phyloP scores from a whole-genome alignment of 2,113 vertebrate species.

The Pomatorhinus ruficollis region DNA sequence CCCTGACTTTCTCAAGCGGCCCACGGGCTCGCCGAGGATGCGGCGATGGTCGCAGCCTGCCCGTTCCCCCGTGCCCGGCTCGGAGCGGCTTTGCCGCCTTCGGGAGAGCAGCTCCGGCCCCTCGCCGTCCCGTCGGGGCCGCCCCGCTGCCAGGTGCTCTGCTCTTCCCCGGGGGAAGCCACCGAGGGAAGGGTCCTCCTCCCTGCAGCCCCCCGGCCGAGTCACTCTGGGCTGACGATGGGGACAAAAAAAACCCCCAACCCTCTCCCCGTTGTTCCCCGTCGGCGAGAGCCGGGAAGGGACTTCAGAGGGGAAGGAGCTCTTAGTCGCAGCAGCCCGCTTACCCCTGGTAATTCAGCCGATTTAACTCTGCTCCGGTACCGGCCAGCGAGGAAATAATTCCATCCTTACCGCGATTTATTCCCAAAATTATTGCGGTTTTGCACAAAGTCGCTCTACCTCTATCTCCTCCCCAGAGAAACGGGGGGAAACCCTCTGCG shows the following conservation, averaged over 20 bases:
- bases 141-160: not conserved
- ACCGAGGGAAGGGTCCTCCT: not conserved
- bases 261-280: not conserved
- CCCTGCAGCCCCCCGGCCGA: not conserved
- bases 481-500: rapidly evolving
- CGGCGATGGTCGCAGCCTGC: not conserved
- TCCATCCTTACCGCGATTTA: not conserved
- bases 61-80: not conserved
- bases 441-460: not conserved
- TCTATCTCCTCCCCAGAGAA: not conserved
- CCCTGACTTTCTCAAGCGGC: not conserved
- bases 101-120: not conserved
- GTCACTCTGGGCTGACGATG: not conserved
- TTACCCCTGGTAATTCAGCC: not conserved
- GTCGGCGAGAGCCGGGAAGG: not conserved
- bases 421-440: not conserved
- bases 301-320: not conserved
- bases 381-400: not conserved
- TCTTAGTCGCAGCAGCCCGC: not conserved
- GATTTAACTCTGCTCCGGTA: not conserved
- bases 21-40: not conserved
- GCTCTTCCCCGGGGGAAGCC: not conserved
- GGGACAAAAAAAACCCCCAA: not conserved
- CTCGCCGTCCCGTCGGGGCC: not conserved
- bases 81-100: not conserved